phyloP scores from a whole-genome alignment of 2,797 vertebrate species.

The Capromys pilorides region DNA sequence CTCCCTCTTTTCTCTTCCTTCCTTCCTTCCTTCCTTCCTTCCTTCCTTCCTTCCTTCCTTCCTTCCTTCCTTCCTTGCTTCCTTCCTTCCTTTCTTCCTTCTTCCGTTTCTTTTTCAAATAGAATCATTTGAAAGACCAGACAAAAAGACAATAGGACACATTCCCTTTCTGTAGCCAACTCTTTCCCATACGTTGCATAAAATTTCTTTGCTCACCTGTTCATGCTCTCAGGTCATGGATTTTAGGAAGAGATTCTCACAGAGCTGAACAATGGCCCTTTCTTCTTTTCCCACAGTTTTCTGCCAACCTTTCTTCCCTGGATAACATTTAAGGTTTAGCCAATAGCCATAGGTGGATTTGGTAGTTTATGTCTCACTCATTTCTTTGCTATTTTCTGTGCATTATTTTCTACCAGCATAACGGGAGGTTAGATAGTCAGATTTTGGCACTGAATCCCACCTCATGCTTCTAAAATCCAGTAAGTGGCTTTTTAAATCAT shows the following conservation, averaged over 20 bases:
- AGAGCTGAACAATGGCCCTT: background rate
- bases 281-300: background rate
- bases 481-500: constrained; percentile 19
- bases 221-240: background rate
- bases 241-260: background rate
- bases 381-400: background rate
- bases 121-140: background rate
- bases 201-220: background rate
- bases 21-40: too few species aligned
- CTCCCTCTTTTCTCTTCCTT: too few species aligned
- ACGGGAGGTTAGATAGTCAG: background rate
- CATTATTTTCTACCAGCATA: background rate
- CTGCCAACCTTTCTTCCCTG: background rate
- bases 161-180: background rate
- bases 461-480: constrained; percentile 34
- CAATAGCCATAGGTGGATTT: background rate
- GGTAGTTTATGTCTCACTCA: background rate
- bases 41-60: too few species aligned
- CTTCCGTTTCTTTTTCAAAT: background rate
- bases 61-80: too few species aligned
- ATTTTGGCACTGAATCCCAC: background rate
- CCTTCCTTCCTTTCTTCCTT: too few species aligned
- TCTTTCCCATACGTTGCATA: background rate
- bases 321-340: background rate
- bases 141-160: background rate